Conservation (phyloP, 2,113 vertebrate genomes). For the Aplodontia rufa region DNA sequence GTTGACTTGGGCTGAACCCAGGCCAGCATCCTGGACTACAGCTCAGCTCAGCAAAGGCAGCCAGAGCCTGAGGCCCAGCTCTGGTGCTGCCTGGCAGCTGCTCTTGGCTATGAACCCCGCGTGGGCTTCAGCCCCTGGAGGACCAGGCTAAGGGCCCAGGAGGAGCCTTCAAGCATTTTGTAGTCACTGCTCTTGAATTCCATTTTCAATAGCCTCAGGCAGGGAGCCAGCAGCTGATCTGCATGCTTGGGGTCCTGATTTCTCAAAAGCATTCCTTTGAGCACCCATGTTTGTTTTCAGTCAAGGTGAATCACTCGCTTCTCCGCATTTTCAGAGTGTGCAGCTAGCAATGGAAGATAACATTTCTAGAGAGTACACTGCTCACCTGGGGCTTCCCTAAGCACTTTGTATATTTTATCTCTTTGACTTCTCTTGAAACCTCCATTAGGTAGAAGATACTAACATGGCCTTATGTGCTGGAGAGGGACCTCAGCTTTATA, state of each 20-base stretch:
- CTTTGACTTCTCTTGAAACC: not conserved
- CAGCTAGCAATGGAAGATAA: not conserved
- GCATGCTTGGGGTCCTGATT: not conserved
- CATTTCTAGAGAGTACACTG: not conserved
- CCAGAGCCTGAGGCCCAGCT: not conserved
- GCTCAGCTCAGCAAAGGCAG: not conserved
- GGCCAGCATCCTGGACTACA: not conserved
- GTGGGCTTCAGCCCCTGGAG: not conserved
- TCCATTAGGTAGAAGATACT: not conserved
- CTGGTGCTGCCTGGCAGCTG: not conserved
- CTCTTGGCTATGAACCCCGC: not conserved
- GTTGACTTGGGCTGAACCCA: not conserved
- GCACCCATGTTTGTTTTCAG: no score
- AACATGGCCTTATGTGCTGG: not conserved
- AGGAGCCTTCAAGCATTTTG: not conserved
- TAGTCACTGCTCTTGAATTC: not conserved
- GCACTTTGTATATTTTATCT: not conserved
- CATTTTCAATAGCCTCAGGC: slow-evolving; percentile 69
- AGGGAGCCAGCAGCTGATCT: not conserved
- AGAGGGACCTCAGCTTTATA: not conserved
- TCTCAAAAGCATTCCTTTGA: not conserved
- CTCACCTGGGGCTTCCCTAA: rapidly evolving
- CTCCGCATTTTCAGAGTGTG: not conserved
- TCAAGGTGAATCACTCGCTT: not conserved
- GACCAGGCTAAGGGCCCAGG: not conserved